phyloP scores from a whole-genome alignment of 2,113 vertebrate genomes.

The Periophthalmus modestus region DNA sequence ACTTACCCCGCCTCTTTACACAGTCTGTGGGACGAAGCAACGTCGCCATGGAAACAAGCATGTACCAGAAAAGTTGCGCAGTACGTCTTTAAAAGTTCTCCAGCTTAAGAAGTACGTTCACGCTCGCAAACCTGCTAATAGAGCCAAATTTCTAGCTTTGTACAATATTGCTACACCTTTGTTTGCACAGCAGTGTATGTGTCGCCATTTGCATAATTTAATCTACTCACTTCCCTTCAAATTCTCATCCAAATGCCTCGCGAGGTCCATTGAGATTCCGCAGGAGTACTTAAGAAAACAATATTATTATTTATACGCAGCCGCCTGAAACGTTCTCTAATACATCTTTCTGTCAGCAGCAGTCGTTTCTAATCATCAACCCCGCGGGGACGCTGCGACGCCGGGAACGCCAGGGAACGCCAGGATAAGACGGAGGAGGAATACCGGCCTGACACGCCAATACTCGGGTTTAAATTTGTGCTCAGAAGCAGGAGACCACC shows the following conservation, averaged over 20 bases:
- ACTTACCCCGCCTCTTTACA: no score
- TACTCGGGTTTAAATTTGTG: conserved; percentile 47
- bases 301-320: conserved; percentile 8
- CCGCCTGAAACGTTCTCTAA: conserved; percentile 28
- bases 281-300: conserved; percentile 10
- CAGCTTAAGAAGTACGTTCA: neutral
- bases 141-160: neutral
- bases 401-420: neutral
- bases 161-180: neutral
- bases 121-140: neutral
- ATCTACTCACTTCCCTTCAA: neutral
- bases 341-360: conserved; percentile 13
- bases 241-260: neutral
- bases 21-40: no score
- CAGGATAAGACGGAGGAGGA: conserved; percentile 5
- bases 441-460: conserved; percentile 49
- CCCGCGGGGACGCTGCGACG: neutral
- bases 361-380: conserved; percentile 26
- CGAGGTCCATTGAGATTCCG: neutral
- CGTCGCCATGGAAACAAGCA: neutral
- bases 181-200: neutral
- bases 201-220: neutral
- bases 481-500: conserved; percentile 58
- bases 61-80: neutral
- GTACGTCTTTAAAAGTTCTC: neutral